These are phyloP conservation scores for Eidolon dupreanum DNA, from an alignment of 2,797 vertebrate genomes.

Conservation along the genomic window DNA sequence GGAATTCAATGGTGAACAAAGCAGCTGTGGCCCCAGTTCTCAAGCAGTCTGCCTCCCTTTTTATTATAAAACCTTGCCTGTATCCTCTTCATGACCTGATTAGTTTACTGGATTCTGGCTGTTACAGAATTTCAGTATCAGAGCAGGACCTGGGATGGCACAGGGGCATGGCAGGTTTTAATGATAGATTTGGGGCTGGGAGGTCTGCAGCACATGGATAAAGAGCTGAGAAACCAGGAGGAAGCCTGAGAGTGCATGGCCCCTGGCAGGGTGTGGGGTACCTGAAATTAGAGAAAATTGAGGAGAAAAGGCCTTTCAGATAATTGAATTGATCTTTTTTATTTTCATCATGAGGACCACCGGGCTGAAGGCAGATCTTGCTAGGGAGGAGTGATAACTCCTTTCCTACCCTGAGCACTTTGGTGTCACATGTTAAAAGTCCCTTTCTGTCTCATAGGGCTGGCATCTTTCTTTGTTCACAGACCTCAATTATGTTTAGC, in stretches of 20 bases:
- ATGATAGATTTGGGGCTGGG: background rate
- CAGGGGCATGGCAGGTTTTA: background rate
- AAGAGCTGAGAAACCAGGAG: background rate
- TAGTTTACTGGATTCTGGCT: background rate
- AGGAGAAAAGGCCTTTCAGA: conserved; percentile 21
- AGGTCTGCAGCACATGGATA: background rate
- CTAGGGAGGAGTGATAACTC: background rate
- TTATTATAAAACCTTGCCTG: background rate
- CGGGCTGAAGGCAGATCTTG: background rate
- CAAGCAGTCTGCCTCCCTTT: background rate
- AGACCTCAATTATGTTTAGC: conserved; percentile 27
- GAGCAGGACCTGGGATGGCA: background rate
- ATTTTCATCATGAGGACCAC: conserved; percentile 8
- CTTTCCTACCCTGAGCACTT: background rate
- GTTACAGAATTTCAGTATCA: background rate
- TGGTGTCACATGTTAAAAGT: background rate
- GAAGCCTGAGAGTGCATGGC: background rate
- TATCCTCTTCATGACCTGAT: background rate
- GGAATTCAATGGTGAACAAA: background rate
- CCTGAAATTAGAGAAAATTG: background rate
- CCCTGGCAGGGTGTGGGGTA: background rate
- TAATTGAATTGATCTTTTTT: background rate
- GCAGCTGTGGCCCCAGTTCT: background rate
- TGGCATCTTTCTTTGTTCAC: conserved; percentile 58
- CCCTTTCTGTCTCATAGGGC: background rate